A percentile compares a stretch with the other conserved stretches of the same genome.
These are phyloP conservation scores for Xenentodon cancila DNA, from an alignment of 2,797 vertebrate species.

Conservation along the genomic window DNA sequence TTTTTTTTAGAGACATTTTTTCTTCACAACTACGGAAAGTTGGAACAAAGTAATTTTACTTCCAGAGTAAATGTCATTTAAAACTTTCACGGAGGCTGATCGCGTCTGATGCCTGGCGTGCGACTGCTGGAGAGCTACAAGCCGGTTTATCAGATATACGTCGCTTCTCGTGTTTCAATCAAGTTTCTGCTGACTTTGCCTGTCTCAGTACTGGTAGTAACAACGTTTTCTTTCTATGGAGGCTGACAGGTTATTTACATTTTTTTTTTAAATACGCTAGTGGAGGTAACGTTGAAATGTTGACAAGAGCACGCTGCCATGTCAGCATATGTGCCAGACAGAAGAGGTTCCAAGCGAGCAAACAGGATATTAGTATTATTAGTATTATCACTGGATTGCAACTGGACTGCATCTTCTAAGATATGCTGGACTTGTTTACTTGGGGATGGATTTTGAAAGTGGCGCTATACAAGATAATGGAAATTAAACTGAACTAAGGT, in stretches of 20 bases:
- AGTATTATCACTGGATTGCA: too few relatives aligned
- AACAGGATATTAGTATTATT: too few relatives aligned
- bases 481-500: too few relatives aligned
- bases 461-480: too few relatives aligned
- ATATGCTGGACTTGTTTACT: too few relatives aligned
- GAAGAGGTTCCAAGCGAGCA: slow-evolving; percentile 16
- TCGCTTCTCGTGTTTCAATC: slow-evolving; percentile 27
- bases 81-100: not conserved
- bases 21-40: not conserved
- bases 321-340: slow-evolving; percentile 26
- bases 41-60: not conserved
- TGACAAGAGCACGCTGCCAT: slow-evolving; percentile 51
- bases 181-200: slow-evolving; percentile 27
- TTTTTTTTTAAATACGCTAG: slow-evolving; percentile 20
- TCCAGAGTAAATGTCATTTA: slow-evolving; percentile 5
- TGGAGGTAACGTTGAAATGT: slow-evolving; percentile 36
- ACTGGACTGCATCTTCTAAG: too few relatives aligned
- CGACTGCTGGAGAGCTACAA: not conserved
- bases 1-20: slow-evolving; percentile 3
- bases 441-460: too few relatives aligned
- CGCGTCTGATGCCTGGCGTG: not conserved
- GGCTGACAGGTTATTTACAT: slow-evolving; percentile 9
- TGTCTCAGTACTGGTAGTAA: slow-evolving; percentile 14
- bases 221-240: slow-evolving; percentile 1
- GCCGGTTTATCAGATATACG: slow-evolving; percentile 13